phyloP scores from a whole-genome alignment of 2,888 invertebrate genomes.

The Drymonia ruficornis region DNA sequence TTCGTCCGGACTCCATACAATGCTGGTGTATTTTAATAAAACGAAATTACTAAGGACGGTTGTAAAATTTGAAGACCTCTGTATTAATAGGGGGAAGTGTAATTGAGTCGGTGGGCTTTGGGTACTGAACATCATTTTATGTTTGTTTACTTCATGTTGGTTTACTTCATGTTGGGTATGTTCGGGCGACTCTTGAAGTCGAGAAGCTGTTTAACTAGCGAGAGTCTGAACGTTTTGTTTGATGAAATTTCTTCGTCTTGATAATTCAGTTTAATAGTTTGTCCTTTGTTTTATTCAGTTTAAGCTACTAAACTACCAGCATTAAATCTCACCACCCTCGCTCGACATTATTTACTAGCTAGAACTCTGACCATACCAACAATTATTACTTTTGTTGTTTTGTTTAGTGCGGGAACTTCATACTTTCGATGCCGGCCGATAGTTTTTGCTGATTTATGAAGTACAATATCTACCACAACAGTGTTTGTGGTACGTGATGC shows the following conservation, averaged over 20 bases:
- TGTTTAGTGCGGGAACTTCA: slow-evolving; percentile 41
- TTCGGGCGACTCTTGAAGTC: slow-evolving; percentile 16
- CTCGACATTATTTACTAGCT: slow-evolving; percentile 50
- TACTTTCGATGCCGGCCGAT: slow-evolving; percentile 33
- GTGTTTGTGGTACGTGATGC: slow-evolving; percentile 30
- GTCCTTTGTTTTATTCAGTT: background rate
- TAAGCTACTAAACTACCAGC: slow-evolving; percentile 8
- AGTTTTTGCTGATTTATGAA: slow-evolving; percentile 51
- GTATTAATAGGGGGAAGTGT: slow-evolving; percentile 68
- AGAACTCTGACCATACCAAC: slow-evolving; percentile 45
- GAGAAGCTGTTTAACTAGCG: slow-evolving; percentile 15
- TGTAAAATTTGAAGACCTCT: slow-evolving; percentile 74
- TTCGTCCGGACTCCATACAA: slow-evolving; percentile 62
- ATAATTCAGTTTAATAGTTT: background rate
- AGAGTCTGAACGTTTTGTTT: background rate
- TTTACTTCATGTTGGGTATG: slow-evolving; percentile 39
- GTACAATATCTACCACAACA: slow-evolving; percentile 26
- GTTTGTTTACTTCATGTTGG: slow-evolving; percentile 48
- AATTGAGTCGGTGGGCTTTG: slow-evolving; percentile 68
- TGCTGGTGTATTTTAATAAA: slow-evolving; percentile 76
- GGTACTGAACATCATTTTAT: slow-evolving; percentile 56
- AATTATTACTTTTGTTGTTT: slow-evolving; percentile 67
- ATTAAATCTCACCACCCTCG: slow-evolving; percentile 35
- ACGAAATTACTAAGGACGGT: slow-evolving; percentile 69
- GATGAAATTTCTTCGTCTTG: background rate